Evolutionary conservation across 2,888 invertebrate genomes (phyloP).

Genomic region (Argyresthia goedartella): DNA sequence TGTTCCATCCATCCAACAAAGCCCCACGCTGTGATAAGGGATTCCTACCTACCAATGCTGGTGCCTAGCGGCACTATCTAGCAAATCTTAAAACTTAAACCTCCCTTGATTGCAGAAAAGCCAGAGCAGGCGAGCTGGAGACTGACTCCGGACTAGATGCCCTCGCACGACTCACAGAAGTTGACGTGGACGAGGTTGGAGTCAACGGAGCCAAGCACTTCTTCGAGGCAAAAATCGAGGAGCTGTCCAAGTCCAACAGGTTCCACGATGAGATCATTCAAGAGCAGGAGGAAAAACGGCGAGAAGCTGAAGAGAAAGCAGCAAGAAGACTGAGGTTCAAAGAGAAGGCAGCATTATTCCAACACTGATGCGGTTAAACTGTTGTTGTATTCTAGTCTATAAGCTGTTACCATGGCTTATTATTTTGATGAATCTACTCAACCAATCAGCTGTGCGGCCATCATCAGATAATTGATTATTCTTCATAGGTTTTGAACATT

Average conservation of each 20-base stretch:
- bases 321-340: constrained; percentile 86
- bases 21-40: too few species aligned
- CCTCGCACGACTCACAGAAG: constrained; percentile 88
- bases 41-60: not conserved
- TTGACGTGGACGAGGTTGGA: constrained; percentile 94
- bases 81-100: not conserved
- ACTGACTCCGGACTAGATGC: constrained; percentile 89
- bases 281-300: constrained; percentile 90
- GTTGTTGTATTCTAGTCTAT: constrained; percentile 47
- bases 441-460: too few species aligned
- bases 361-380: constrained; percentile 35
- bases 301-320: constrained; percentile 87
- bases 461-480: too few species aligned
- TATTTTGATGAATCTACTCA: not conserved
- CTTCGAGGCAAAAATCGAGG: constrained; percentile 96
- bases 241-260: constrained; percentile 84
- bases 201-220: constrained; percentile 95
- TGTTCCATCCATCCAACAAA: too few species aligned
- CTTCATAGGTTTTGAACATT: too few species aligned
- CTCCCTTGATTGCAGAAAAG: constrained; percentile 74
- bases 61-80: not conserved
- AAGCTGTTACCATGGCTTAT: constrained; percentile 55
- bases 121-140: constrained; percentile 90
- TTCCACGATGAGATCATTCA: constrained; percentile 93
- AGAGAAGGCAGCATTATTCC: constrained; percentile 89